phyloP scores from a whole-genome alignment of 2,113 vertebrate genomes.

The Martes martes region DNA sequence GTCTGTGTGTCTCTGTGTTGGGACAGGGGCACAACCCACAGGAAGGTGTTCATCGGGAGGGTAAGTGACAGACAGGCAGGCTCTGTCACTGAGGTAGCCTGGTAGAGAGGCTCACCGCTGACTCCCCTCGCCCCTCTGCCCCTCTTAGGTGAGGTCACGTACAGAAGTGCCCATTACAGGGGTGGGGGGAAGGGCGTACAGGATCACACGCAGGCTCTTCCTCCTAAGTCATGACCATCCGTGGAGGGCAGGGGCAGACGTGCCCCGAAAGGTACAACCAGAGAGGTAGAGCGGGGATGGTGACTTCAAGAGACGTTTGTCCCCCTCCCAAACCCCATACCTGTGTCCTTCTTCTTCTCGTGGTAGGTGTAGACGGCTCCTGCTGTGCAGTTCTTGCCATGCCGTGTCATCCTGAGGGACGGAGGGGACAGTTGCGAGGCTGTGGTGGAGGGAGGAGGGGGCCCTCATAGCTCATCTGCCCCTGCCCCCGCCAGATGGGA shows the following conservation, averaged over 20 bases:
- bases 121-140: not conserved
- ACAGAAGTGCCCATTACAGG: not conserved
- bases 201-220: not conserved
- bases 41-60: not conserved
- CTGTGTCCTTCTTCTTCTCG: slow-evolving; percentile 94
- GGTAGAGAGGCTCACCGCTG: fast-evolving
- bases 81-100: not conserved
- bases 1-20: not conserved
- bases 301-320: fast-evolving
- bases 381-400: slow-evolving; percentile 94
- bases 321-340: slow-evolving; percentile 62
- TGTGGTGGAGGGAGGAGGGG: not conserved
- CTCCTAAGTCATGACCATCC: not conserved
- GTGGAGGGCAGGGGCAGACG: fast-evolving
- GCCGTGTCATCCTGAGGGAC: slow-evolving; percentile 87
- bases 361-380: slow-evolving; percentile 96
- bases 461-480: not conserved
- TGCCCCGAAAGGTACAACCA: not conserved
- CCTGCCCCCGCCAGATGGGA: not conserved
- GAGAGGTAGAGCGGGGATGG: not conserved
- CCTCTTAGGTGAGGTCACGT: not conserved
- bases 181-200: fast-evolving
- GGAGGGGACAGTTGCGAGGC: not conserved
- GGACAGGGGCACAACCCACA: not conserved
- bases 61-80: not conserved